Conservation (phyloP, 2,113 vertebrate species). For the Semnopithecus entellus region DNA sequence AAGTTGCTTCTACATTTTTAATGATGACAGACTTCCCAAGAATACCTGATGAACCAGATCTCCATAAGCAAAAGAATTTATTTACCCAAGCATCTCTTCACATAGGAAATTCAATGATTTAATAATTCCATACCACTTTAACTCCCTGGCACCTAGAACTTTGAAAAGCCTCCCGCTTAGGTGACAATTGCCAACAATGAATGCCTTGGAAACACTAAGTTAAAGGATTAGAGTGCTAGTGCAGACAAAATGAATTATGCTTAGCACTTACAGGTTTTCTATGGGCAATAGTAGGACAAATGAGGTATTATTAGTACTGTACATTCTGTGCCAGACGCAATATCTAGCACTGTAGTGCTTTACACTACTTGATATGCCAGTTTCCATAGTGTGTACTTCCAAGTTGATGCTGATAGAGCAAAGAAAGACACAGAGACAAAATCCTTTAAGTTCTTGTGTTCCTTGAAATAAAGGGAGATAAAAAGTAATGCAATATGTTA, state of each 20-base stretch:
- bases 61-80: constrained; percentile 59
- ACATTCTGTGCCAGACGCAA: constrained; percentile 51
- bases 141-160: constrained; percentile 54
- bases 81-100: constrained; percentile 41
- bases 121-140: constrained; percentile 57
- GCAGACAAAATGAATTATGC: constrained; percentile 64
- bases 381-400: not conserved
- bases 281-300: constrained; percentile 49
- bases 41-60: constrained; percentile 38
- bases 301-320: constrained; percentile 46
- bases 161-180: constrained; percentile 44
- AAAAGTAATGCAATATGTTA: constrained; percentile 48
- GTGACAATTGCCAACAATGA: constrained; percentile 24
- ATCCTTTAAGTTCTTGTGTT: constrained; percentile 36
- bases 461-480: constrained; percentile 48
- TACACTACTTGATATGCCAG: not conserved
- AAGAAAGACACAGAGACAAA: constrained; percentile 49
- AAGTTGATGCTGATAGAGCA: constrained; percentile 47
- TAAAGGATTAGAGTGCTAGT: constrained; percentile 59
- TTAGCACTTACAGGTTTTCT: constrained; percentile 48
- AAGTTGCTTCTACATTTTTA: constrained; percentile 50
- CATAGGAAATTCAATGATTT: constrained; percentile 57
- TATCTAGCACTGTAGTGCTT: not conserved
- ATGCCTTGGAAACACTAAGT: constrained; percentile 30
- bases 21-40: constrained; percentile 47